Evolutionary conservation across 2,113 vertebrate species (phyloP), one percentile per base, ranked within the genome.

Genomic region (Jacana jacana): DNA sequence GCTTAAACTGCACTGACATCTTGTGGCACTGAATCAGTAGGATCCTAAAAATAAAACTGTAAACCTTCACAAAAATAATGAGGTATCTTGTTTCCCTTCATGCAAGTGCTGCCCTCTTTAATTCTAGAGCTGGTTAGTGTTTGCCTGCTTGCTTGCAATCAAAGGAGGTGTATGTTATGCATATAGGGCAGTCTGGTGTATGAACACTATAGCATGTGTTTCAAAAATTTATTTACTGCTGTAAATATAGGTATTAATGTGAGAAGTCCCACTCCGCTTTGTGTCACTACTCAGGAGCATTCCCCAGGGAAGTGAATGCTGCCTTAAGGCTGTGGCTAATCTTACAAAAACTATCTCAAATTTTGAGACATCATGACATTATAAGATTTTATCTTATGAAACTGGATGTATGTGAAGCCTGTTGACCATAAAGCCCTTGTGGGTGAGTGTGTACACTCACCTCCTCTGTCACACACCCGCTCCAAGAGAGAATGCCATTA

Each of bases 1-100:
- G 81, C 98, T 98, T 98, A 97, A 98, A 98, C 98, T 98, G 81
- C 96, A 98, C 96, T 98, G 98, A 98, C 98, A 98, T 95, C 98
- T 98, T 97, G 97, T 98, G 98, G 98, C 48, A 78, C 49, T 61
- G 42, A 93, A 68, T 96, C 81, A 94, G 89, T 88, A 86, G 52
- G 69, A 30, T 66, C 39, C n/a, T 24, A 88, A 72, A 61, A 84
- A 17, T 30, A 48, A 94, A 54, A 52, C 19, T 30, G 2, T 39
- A 70, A 49, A 58, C 35, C 20, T 57, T 71, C 17, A 12, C 52
- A 39, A 87, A 87, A 79, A 70, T 19, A 37, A 40, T 0, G 5
- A n/a, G 13, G 76, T 88, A 25, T 13, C 42, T 33, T 35, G 4
- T 58, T 90, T 82, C 11, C 22, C 18, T 77, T 68, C 25, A 6